phyloP scores from a whole-genome alignment of 2,113 vertebrate genomes.

The Sisor rabdophorus region DNA sequence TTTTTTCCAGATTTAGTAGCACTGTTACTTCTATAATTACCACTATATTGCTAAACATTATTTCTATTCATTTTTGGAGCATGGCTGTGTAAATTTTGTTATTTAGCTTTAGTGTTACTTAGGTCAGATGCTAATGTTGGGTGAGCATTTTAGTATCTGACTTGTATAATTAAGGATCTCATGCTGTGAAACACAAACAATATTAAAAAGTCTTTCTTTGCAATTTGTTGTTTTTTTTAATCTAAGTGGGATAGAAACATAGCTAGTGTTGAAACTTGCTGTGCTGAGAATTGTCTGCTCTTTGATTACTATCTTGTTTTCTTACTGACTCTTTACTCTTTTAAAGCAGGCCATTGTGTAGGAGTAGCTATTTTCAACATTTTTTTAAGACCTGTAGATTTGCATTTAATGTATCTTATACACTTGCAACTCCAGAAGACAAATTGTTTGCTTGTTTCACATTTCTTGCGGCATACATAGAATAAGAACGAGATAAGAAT shows the following conservation, averaged over 20 bases:
- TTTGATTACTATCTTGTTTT: neutral
- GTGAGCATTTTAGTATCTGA: no score
- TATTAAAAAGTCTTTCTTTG: neutral
- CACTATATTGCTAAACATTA: no score
- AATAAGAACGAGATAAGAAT: slow-evolving; percentile 28
- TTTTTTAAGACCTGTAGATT: neutral
- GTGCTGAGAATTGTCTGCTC: neutral
- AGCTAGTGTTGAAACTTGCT: no score
- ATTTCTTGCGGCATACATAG: neutral
- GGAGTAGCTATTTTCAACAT: neutral
- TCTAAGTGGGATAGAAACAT: no score
- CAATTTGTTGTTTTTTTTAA: neutral
- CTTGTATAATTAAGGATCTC: no score
- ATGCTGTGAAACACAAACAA: neutral
- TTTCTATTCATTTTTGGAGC: no score
- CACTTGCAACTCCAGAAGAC: neutral
- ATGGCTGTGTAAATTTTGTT: no score
- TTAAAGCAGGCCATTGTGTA: neutral
- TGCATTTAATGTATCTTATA: neutral
- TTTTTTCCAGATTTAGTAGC: no score
- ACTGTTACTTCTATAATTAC: no score
- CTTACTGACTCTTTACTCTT: no score
- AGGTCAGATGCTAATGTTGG: no score
- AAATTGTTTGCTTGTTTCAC: neutral
- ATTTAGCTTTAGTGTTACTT: no score